These are phyloP conservation scores for Cyclophora punctaria DNA, from an alignment of 2,888 invertebrate genomes.

Conservation along the genomic window DNA sequence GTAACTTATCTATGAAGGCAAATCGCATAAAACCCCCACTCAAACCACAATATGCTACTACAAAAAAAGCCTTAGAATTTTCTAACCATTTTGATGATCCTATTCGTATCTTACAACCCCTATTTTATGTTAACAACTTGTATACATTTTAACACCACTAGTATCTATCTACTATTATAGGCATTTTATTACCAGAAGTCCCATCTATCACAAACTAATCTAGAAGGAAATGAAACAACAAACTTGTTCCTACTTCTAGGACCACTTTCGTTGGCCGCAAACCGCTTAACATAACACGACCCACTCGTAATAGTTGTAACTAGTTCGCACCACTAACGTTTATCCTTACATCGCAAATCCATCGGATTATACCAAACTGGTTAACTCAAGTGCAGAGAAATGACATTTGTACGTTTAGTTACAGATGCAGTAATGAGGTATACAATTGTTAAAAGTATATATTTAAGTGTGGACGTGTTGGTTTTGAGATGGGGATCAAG, in stretches of 20 bases:
- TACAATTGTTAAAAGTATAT: constrained; percentile 27
- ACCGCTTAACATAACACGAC: constrained; percentile 34
- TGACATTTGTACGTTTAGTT: constrained; percentile 36
- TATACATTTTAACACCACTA: no score
- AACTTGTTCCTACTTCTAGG: constrained; percentile 35
- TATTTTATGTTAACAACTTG: no score
- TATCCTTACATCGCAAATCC: constrained; percentile 20
- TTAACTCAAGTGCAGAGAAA: constrained; percentile 27
- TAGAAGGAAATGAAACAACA: constrained; percentile 42
- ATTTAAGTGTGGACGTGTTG: constrained; percentile 24
- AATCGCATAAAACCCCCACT: no score
- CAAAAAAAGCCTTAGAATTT: no score
- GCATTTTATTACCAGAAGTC: background rate
- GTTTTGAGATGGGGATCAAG: constrained; percentile 34
- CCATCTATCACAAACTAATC: constrained; percentile 21
- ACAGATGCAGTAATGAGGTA: constrained; percentile 34
- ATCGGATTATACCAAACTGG: constrained; percentile 24
- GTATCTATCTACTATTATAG: no score
- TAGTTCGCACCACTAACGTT: constrained; percentile 15
- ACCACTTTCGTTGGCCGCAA: constrained; percentile 45
- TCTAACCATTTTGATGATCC: no score
- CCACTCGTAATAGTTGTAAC: constrained; percentile 28
- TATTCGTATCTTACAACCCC: no score
- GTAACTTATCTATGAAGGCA: no score
- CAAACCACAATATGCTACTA: no score